Evolutionary conservation across 2,888 invertebrate genomes (phyloP).

Genomic region (Cosmia trapezina): DNA sequence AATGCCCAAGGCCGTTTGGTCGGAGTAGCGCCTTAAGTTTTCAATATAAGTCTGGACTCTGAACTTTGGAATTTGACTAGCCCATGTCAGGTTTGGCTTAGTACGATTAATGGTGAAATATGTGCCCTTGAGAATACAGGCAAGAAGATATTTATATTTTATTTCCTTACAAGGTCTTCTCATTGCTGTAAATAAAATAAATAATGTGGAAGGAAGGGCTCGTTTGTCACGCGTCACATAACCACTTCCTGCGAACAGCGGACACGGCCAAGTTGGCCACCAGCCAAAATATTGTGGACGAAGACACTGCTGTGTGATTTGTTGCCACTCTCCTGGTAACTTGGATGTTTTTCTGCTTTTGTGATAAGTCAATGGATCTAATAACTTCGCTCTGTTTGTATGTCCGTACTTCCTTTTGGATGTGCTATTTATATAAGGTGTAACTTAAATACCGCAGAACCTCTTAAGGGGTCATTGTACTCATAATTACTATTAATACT

Average conservation of each 20-base stretch:
- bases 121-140: not conserved
- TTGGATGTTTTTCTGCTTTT: slow-evolving; percentile 23
- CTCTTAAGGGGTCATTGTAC: no score
- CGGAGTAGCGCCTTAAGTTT: not conserved
- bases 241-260: slow-evolving; percentile 30
- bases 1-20: no score
- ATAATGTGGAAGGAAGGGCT: slow-evolving; percentile 38
- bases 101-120: not conserved
- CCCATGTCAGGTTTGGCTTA: not conserved
- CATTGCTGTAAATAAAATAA: slow-evolving; percentile 13
- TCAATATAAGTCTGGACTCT: not conserved
- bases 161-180: slow-evolving; percentile 12
- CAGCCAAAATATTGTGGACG: slow-evolving; percentile 35
- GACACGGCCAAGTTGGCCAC: slow-evolving; percentile 13
- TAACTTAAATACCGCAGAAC: not conserved
- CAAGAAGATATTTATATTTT: not conserved
- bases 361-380: not conserved
- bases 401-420: no score
- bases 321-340: slow-evolving; percentile 12
- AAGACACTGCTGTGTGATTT: slow-evolving; percentile 27
- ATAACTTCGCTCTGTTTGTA: not conserved
- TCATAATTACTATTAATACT: no score
- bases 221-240: slow-evolving; percentile 41
- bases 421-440: not conserved
- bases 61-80: not conserved